These are phyloP conservation scores for Kradibia gibbosae DNA, from an alignment of 1,140 invertebrate genomes.

Conservation along the genomic window DNA sequence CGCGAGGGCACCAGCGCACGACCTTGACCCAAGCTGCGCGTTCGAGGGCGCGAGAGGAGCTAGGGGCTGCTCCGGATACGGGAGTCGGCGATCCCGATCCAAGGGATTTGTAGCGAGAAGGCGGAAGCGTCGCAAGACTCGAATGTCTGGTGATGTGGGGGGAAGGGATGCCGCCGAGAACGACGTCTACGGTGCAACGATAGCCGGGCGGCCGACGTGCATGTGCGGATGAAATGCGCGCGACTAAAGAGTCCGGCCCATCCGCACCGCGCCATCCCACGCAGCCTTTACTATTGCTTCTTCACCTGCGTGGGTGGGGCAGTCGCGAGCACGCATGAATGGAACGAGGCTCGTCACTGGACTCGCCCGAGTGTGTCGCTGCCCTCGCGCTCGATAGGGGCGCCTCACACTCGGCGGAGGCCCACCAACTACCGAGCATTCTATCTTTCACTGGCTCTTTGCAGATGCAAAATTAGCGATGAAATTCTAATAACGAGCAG, in stretches of 20 bases:
- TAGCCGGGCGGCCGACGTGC: background rate
- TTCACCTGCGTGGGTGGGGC: conserved; percentile 17
- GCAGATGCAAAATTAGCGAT: too few species aligned
- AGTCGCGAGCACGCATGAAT: conserved; percentile 19
- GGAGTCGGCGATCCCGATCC: too few species aligned
- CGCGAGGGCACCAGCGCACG: background rate
- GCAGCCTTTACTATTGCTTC: conserved; percentile 7
- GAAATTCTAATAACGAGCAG: too few species aligned
- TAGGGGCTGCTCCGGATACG: background rate
- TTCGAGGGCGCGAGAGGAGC: background rate
- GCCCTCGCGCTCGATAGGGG: background rate
- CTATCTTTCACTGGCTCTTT: too few species aligned
- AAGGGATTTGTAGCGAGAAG: too few species aligned
- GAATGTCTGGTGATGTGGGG: too few species aligned
- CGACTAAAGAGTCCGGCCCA: background rate
- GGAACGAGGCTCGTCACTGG: conserved; percentile 13
- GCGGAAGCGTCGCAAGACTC: too few species aligned
- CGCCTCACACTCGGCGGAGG: background rate
- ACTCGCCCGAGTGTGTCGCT: background rate
- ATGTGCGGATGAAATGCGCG: background rate
- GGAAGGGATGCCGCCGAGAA: too few species aligned
- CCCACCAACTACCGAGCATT: background rate
- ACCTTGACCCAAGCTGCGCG: background rate
- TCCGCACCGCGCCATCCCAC: conserved; percentile 6
- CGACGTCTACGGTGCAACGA: too few species aligned